Evolutionary conservation across 2,797 vertebrate genomes (phyloP).

Genomic region (Acrossocheilus wenchowensis): DNA sequence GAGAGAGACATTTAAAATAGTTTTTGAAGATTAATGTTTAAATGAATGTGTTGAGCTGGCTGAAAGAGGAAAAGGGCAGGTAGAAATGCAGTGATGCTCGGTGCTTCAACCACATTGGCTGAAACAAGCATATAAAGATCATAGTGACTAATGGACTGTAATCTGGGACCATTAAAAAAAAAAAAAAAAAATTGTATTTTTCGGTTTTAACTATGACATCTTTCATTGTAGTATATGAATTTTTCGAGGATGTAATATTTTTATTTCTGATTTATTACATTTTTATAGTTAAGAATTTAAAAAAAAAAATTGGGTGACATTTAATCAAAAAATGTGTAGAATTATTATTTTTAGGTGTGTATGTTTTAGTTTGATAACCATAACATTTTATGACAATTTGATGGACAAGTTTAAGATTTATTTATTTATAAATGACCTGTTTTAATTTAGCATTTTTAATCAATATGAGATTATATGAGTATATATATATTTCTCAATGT

Average conservation of each 20-base stretch:
- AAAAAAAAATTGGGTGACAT: background rate
- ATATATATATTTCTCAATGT: too few relatives aligned
- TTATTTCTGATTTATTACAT: background rate
- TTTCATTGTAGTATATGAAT: background rate
- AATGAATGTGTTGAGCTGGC: conserved; percentile 43
- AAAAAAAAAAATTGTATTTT: background rate
- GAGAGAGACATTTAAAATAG: conserved; percentile 50
- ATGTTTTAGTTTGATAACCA: background rate
- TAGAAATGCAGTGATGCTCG: background rate
- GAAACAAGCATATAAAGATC: background rate
- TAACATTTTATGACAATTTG: background rate
- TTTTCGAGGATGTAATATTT: background rate
- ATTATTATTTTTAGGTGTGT: background rate
- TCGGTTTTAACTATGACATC: background rate
- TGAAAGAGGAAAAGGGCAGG: background rate
- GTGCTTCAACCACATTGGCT: background rate
- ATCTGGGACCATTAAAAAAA: background rate
- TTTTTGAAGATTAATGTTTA: conserved; percentile 55
- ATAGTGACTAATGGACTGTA: background rate
- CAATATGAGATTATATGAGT: too few relatives aligned
- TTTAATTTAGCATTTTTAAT: too few relatives aligned
- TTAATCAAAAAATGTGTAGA: background rate
- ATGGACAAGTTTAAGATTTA: background rate
- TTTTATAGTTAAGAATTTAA: background rate
- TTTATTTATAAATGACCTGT: background rate